These are phyloP conservation scores for Apis cerana DNA, from an alignment of 1,140 invertebrate genomes.

Conservation along the genomic window DNA sequence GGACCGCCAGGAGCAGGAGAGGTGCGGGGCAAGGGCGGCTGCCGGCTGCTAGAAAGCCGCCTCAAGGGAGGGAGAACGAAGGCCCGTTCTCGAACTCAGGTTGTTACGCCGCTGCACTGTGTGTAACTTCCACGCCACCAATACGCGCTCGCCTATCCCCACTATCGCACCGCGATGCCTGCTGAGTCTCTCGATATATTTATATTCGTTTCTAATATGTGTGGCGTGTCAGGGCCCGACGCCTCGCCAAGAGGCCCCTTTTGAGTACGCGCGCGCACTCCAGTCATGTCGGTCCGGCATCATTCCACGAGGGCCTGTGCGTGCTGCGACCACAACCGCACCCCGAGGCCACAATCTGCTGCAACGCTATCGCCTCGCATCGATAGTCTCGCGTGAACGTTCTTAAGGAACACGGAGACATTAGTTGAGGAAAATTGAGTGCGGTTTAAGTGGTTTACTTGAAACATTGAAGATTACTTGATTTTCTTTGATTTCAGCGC, in stretches of 20 bases:
- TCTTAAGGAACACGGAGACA: background rate
- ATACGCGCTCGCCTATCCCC: constrained; percentile 52
- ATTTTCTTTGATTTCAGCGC: background rate
- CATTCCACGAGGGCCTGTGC: constrained; percentile 37
- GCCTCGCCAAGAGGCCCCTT: constrained; percentile 55
- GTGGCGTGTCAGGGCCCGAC: constrained; percentile 61
- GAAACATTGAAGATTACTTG: background rate
- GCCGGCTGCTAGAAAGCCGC: constrained; percentile 14
- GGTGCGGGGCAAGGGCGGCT: constrained; percentile 27
- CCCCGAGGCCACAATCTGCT: constrained; percentile 29
- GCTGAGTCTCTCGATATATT: constrained; percentile 70
- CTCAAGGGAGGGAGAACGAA: constrained; percentile 39
- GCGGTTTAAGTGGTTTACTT: background rate
- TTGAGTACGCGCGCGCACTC: constrained; percentile 29
- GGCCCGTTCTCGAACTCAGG: constrained; percentile 34
- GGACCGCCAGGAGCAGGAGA: constrained; percentile 54
- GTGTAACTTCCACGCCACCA: constrained; percentile 61
- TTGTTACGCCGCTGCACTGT: constrained; percentile 58
- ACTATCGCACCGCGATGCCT: constrained; percentile 9
- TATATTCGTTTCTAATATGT: constrained; percentile 77
- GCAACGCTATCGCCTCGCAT: constrained; percentile 2
- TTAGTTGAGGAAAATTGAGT: background rate
- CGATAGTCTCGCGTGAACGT: background rate
- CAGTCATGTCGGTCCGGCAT: constrained; percentile 23
- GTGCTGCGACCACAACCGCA: constrained; percentile 19